Evolutionary conservation across 1,140 invertebrate species (phyloP).

Genomic region (Microplitis demolitor): DNA sequence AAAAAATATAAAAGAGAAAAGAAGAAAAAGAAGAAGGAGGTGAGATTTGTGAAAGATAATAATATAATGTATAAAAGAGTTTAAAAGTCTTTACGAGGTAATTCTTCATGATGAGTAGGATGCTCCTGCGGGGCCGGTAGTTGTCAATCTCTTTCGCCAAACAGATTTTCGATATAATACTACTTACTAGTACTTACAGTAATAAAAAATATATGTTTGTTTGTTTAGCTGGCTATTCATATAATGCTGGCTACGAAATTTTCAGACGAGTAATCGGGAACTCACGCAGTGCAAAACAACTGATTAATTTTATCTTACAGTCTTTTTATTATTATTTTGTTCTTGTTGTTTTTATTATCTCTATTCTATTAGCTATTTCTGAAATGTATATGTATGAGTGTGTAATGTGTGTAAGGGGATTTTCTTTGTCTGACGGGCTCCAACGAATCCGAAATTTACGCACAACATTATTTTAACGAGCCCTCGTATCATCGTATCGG

Average conservation of each 20-base stretch:
- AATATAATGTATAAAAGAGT: neutral
- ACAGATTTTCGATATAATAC: conserved; percentile 28
- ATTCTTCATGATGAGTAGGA: conserved; percentile 14
- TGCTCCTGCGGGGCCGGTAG: conserved; percentile 24
- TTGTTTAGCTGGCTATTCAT: neutral
- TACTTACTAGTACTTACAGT: neutral
- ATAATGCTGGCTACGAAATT: conserved; percentile 3
- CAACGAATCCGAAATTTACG: neutral
- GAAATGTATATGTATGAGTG: neutral
- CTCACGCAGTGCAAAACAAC: neutral
- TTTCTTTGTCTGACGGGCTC: neutral
- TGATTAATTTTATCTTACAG: neutral
- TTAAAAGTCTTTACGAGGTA: neutral
- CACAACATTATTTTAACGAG: neutral
- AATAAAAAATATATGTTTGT: neutral
- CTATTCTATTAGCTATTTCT: too few relatives aligned
- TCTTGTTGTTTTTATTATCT: too few relatives aligned
- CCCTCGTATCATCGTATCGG: neutral
- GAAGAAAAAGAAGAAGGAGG: conserved; percentile 4
- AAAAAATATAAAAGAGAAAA: neutral
- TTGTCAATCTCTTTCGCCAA: conserved; percentile 24
- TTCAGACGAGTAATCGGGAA: conserved; percentile 5
- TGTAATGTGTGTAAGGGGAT: neutral
- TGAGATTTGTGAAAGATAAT: conserved; percentile 5
- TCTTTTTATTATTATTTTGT: too few relatives aligned